These are phyloP conservation scores for Deroplatys truncata DNA, from an alignment of 2,888 invertebrate genomes.

Conservation along the genomic window DNA sequence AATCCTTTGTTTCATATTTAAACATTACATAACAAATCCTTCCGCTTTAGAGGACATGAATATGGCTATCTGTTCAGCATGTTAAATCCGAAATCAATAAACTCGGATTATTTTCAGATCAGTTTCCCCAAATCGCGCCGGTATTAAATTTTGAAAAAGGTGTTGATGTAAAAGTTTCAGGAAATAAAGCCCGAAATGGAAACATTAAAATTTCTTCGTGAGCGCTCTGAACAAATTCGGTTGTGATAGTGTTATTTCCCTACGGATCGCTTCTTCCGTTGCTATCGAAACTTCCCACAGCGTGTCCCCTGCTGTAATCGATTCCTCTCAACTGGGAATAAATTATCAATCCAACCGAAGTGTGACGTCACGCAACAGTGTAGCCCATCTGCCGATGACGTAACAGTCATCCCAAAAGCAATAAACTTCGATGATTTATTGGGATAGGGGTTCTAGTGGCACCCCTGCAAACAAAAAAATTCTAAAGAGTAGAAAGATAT, in stretches of 20 bases:
- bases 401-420: neutral
- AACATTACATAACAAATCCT: neutral
- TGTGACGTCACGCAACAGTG: neutral
- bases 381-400: neutral
- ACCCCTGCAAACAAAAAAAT: neutral
- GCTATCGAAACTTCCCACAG: too few relatives aligned
- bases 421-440: neutral
- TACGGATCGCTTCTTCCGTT: neutral
- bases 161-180: neutral
- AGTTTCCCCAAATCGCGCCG: too few relatives aligned
- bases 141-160: neutral
- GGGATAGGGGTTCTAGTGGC: neutral
- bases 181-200: neutral
- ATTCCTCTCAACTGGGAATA: neutral
- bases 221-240: neutral
- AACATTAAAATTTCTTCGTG: neutral
- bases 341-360: neutral
- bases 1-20: neutral
- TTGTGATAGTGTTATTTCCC: neutral
- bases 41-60: neutral
- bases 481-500: neutral
- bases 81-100: neutral
- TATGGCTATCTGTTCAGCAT: neutral
- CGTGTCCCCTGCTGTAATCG: neutral
- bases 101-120: neutral